A percentile compares a stretch with the other conserved stretches of the same genome.
Conservation (phyloP, 2,113 vertebrate genomes). For the Mesitornis unicolor region DNA sequence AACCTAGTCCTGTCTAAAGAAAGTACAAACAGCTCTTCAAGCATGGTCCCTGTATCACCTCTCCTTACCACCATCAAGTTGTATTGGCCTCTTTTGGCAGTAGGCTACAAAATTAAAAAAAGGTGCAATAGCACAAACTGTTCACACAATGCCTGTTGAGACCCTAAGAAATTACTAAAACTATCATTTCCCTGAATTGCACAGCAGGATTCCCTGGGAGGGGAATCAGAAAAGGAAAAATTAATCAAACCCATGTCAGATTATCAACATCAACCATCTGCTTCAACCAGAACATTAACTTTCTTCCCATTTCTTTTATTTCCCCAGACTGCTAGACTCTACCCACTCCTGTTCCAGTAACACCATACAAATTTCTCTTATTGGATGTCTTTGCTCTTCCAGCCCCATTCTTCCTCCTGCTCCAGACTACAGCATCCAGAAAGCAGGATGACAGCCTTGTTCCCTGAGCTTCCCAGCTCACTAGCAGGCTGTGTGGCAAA, state of each 20-base stretch:
- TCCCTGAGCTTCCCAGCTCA: not conserved
- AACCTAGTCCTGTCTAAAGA: not conserved
- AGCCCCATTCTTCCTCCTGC: not conserved
- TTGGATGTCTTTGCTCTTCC: not conserved
- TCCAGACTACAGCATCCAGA: not conserved
- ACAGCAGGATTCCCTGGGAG: not conserved
- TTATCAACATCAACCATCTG: not conserved
- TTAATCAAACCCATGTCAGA: not conserved
- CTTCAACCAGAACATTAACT: not conserved
- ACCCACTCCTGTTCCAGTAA: not conserved
- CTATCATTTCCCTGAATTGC: not conserved
- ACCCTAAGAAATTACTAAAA: not conserved
- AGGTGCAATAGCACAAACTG: not conserved
- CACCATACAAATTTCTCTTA: not conserved
- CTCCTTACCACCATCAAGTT: not conserved
- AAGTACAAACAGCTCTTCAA: not conserved
- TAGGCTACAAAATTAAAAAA: not conserved
- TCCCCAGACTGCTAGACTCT: not conserved
- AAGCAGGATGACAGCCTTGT: not conserved
- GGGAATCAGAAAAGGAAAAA: not conserved
- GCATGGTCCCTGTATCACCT: not conserved
- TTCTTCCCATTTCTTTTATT: not conserved
- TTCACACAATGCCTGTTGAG: not conserved
- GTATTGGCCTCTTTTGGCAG: not conserved
- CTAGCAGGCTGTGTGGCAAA: not conserved